Conservation (phyloP, 2,797 vertebrate genomes). For the Typhlichthys eigenmanni region DNA sequence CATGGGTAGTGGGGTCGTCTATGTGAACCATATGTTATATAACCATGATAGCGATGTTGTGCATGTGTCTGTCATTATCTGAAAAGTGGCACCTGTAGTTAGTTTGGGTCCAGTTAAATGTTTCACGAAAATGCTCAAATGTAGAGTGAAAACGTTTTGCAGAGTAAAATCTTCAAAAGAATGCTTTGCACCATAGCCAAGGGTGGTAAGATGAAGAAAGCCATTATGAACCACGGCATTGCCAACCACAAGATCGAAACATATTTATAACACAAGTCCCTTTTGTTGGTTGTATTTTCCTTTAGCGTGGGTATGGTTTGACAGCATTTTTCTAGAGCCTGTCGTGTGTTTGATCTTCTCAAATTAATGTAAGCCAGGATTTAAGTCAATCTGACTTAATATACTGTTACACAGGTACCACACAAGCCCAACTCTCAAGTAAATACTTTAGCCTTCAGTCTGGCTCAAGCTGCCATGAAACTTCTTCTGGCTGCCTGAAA, state of each 20-base stretch:
- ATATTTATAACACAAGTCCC: constrained; percentile 4
- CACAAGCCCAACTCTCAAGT: not conserved
- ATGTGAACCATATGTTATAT: too few species aligned
- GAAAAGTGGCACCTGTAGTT: too few species aligned
- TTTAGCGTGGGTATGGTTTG: not conserved
- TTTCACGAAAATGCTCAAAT: not conserved
- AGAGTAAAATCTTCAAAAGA: not conserved
- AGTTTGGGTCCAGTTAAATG: too few species aligned
- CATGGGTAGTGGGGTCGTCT: too few species aligned
- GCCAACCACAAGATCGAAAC: constrained; percentile 1
- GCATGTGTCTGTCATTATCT: too few species aligned
- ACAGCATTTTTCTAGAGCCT: constrained; percentile 2
- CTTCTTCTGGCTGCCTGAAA: constrained; percentile 5
- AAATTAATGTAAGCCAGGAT: not conserved
- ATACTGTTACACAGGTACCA: not conserved
- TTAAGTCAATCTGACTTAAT: not conserved
- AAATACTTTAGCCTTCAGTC: constrained; percentile 6
- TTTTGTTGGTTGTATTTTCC: constrained; percentile 9
- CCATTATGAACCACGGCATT: not conserved
- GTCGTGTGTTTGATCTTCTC: constrained; percentile 7
- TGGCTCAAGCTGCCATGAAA: constrained; percentile 7
- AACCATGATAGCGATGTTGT: too few species aligned
- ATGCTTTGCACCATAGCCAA: not conserved
- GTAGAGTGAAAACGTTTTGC: not conserved
- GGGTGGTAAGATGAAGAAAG: not conserved